phyloP scores from a whole-genome alignment of 2,888 invertebrate genomes.

The Mamestra brassicae region DNA sequence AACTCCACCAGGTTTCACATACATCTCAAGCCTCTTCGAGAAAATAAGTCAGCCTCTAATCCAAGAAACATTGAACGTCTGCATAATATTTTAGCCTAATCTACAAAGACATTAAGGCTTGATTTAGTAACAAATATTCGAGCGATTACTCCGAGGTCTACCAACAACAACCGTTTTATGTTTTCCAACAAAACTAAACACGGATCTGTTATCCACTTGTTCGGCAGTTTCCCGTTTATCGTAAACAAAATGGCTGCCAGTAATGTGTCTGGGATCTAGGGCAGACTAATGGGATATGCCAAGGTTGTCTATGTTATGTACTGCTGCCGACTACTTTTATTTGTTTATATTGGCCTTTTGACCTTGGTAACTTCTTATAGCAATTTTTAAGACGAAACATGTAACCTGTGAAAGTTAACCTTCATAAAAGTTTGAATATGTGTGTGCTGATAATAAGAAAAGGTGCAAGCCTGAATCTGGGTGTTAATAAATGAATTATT shows the following conservation, averaged over 20 bases:
- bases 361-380: not conserved
- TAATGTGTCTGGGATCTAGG: slow-evolving; percentile 53
- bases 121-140: slow-evolving; percentile 43
- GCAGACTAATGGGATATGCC: slow-evolving; percentile 47
- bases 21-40: not conserved
- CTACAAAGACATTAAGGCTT: slow-evolving; percentile 37
- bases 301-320: slow-evolving; percentile 42
- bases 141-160: slow-evolving; percentile 29
- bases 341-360: slow-evolving; percentile 20
- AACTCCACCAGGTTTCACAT: not conserved
- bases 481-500: not conserved
- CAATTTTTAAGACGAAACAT: not conserved
- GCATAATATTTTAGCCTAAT: slow-evolving; percentile 34
- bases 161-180: slow-evolving; percentile 41
- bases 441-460: not conserved
- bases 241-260: slow-evolving; percentile 50
- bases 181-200: slow-evolving; percentile 48
- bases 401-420: not conserved
- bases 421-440: too few relatives aligned
- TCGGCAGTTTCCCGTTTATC: slow-evolving; percentile 46
- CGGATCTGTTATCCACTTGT: slow-evolving; percentile 31
- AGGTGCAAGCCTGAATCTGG: not conserved
- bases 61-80: slow-evolving; percentile 12
- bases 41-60: not conserved
- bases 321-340: slow-evolving; percentile 14